phyloP scores from a whole-genome alignment of 2,113 vertebrate genomes.

The Apistogramma diplotaenia region DNA sequence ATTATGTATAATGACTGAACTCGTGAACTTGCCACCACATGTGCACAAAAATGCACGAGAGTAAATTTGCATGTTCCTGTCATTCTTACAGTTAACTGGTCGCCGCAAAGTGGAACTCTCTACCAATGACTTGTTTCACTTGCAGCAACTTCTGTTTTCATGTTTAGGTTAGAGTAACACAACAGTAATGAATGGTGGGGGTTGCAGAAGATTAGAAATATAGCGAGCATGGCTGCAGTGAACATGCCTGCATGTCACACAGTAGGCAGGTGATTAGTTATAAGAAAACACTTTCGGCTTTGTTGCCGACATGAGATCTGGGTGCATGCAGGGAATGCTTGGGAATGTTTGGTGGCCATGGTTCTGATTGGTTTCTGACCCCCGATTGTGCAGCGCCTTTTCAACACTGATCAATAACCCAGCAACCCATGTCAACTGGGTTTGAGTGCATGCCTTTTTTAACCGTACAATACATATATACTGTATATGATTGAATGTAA shows the following conservation, averaged over 20 bases:
- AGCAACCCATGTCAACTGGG: background rate
- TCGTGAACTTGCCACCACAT: background rate
- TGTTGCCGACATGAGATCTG: background rate
- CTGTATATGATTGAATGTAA: background rate
- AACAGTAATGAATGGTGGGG: background rate
- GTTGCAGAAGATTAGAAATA: background rate
- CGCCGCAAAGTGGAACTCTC: background rate
- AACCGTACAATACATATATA: background rate
- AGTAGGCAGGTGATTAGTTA: background rate
- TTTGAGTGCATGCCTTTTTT: background rate
- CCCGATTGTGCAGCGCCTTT: constrained; percentile 26
- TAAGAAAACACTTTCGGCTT: background rate
- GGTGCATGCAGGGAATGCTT: background rate
- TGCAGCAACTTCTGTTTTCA: background rate
- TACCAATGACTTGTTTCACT: background rate
- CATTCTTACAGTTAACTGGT: background rate
- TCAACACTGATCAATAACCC: constrained; percentile 25
- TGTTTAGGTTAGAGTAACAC: background rate
- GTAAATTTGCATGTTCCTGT: background rate
- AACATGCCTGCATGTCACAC: background rate
- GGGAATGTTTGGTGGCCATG: background rate
- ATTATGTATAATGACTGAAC: background rate
- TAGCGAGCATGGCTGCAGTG: background rate
- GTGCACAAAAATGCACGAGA: background rate
- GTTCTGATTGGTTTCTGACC: constrained; percentile 19